Percentiles rank a stretch among this genome's conserved stretches.
phyloP scores from a whole-genome alignment of 2,797 vertebrate species.

The Sylvia borin region DNA sequence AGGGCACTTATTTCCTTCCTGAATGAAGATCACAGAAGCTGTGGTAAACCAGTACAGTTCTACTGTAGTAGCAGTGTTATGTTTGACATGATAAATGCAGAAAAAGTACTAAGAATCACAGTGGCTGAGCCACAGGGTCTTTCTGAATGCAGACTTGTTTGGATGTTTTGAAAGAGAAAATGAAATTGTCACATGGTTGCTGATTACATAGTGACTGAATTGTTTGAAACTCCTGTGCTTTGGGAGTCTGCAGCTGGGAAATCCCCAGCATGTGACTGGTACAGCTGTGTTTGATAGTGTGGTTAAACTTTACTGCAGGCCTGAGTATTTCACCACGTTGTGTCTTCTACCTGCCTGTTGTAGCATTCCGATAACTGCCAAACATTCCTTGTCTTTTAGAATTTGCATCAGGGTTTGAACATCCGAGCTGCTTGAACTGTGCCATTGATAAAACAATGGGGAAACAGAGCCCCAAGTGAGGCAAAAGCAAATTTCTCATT shows the following conservation, averaged over 20 bases:
- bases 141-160: constrained; percentile 32
- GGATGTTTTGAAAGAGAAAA: constrained; percentile 43
- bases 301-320: neutral
- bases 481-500: neutral
- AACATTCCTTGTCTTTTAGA: neutral
- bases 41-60: neutral
- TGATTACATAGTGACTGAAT: constrained; percentile 16
- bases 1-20: constrained; percentile 1
- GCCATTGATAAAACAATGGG: neutral
- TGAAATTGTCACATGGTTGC: constrained; percentile 27
- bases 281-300: neutral
- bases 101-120: neutral
- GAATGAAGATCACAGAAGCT: neutral
- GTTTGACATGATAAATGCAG: neutral
- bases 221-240: constrained; percentile 58
- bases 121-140: neutral
- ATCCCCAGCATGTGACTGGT: constrained; percentile 40
- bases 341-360: constrained; percentile 54
- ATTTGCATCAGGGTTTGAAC: constrained; percentile 46
- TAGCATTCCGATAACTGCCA: neutral
- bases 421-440: neutral
- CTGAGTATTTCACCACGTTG: constrained; percentile 28
- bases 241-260: constrained; percentile 45
- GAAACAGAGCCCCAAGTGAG: neutral
- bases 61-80: neutral